Conservation (phyloP, 1,140 invertebrate genomes). For the Portunus trituberculatus region DNA sequence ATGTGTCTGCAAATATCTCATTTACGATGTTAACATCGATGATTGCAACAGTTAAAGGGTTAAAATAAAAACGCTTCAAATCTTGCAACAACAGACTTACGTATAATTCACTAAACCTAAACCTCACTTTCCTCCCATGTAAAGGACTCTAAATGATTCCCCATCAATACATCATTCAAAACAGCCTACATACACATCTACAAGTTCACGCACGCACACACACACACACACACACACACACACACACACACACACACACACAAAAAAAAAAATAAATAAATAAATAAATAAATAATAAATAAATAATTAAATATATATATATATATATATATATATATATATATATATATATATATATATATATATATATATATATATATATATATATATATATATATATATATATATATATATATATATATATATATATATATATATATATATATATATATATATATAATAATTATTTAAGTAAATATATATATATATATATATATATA, state of each 20-base stretch:
- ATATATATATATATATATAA: constrained; percentile 28
- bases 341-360: constrained; percentile 16
- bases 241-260: neutral
- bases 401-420: constrained; percentile 32
- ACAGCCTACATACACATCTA: neutral
- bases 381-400: constrained; percentile 7
- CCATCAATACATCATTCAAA: too few species aligned
- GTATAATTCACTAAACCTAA: too few species aligned
- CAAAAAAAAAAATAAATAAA: neutral
- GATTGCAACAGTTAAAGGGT: too few species aligned
- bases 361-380: neutral
- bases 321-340: constrained; percentile 32
- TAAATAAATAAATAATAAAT: neutral
- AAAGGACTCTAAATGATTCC: too few species aligned
- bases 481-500: neutral
- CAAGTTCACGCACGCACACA: neutral
- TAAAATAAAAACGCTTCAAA: too few species aligned
- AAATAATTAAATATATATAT: neutral
- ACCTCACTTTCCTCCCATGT: too few species aligned
- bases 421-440: constrained; percentile 16
- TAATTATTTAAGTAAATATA: neutral
- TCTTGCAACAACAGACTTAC: too few species aligned
- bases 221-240: neutral
- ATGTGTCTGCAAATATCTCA: too few species aligned
- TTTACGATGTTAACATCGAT: too few species aligned